These are phyloP conservation scores for Pipistrellus pipistrellus DNA, from an alignment of 2,797 vertebrate species.

Conservation along the genomic window DNA sequence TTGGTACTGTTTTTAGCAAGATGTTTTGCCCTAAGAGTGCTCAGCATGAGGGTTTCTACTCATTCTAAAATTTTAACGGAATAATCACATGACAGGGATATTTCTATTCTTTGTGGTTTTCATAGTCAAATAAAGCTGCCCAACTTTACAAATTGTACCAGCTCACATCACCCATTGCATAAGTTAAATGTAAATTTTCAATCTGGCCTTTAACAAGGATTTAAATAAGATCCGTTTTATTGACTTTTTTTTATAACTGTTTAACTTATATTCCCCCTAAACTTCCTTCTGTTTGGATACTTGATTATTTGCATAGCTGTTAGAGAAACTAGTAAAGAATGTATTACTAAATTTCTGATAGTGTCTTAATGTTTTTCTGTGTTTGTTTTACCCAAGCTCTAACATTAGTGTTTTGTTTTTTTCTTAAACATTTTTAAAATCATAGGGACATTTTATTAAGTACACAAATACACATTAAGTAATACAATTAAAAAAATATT, in stretches of 20 bases:
- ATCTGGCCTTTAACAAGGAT: slow-evolving; percentile 39
- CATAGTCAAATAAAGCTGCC: slow-evolving; percentile 16
- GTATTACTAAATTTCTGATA: neutral
- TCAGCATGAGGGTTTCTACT: slow-evolving; percentile 6
- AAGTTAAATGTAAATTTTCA: slow-evolving; percentile 60
- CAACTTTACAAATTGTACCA: slow-evolving; percentile 24
- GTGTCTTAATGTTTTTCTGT: neutral
- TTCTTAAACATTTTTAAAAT: slow-evolving; percentile 22
- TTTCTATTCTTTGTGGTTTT: slow-evolving; percentile 42
- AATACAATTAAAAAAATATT: neutral
- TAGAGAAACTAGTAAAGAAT: neutral
- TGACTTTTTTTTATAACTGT: slow-evolving; percentile 8
- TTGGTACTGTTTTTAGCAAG: neutral
- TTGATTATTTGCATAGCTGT: neutral
- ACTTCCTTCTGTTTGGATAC: neutral
- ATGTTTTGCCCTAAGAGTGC: neutral
- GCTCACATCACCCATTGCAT: neutral
- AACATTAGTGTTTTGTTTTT: neutral
- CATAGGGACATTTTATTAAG: neutral
- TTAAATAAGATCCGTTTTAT: neutral
- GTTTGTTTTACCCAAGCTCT: neutral
- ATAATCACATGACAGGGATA: neutral
- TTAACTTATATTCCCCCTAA: neutral
- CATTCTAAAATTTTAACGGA: slow-evolving; percentile 57
- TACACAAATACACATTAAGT: neutral